Conservation (phyloP, 2,797 vertebrate genomes). For the Parotocinclus haroldoi region DNA sequence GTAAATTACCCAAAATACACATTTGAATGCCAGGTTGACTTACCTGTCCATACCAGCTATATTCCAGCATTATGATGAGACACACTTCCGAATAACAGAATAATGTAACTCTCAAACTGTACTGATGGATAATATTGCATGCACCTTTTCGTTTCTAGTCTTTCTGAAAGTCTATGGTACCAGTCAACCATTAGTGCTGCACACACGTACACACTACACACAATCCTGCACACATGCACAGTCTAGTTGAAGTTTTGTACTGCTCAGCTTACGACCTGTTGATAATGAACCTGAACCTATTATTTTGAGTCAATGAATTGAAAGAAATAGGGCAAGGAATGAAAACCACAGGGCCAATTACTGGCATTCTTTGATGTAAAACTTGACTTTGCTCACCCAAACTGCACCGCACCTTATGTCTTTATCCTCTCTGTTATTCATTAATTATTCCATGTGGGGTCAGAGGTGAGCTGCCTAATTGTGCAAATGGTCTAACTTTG, state of each 20-base stretch:
- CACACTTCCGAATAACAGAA: conserved; percentile 9
- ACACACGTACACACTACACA: conserved; percentile 34
- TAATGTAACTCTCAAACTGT: conserved; percentile 55
- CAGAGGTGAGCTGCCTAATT: conserved; percentile 97
- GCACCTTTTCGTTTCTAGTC: conserved; percentile 65
- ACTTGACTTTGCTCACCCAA: conserved; percentile 87
- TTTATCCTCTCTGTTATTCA: conserved; percentile 99
- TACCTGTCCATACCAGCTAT: conserved; percentile 97
- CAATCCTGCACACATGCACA: conserved; percentile 29
- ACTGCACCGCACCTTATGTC: conserved; percentile 94
- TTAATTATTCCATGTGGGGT: conserved; percentile 98
- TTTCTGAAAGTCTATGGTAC: conserved; percentile 73
- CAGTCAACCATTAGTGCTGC: conserved; percentile 65
- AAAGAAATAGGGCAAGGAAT: conserved; percentile 99
- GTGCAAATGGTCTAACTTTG: conserved; percentile 86
- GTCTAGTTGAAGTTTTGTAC: conserved; percentile 85
- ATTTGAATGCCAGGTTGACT: conserved; percentile 56
- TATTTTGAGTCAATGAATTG: conserved; percentile 99
- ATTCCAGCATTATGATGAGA: conserved; percentile 87
- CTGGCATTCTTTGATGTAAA: conserved; percentile 99
- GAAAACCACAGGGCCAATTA: conserved; percentile 99
- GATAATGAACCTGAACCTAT: conserved; percentile 99
- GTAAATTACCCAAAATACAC: no score
- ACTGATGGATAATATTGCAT: conserved; percentile 60
- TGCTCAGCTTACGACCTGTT: conserved; percentile 95